These are phyloP conservation scores for Galago senegalensis DNA, from an alignment of 2,797 vertebrate genomes.

Conservation along the genomic window DNA sequence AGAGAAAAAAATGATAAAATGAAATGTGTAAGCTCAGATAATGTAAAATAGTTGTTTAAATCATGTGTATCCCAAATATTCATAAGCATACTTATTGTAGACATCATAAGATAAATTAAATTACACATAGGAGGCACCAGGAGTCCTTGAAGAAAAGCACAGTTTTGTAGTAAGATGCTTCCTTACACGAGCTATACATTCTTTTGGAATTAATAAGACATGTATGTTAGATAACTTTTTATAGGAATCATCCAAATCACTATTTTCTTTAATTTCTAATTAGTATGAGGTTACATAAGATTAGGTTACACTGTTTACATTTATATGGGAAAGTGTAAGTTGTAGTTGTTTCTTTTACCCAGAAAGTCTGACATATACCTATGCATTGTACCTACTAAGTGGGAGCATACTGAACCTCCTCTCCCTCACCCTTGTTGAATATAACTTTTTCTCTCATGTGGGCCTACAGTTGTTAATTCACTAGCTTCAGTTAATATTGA, in stretches of 20 bases:
- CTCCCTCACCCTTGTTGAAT: no score
- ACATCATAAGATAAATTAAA: neutral
- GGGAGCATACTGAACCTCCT: no score
- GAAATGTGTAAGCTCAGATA: neutral
- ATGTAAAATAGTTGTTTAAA: neutral
- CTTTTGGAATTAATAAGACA: neutral
- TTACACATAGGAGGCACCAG: neutral
- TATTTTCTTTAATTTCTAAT: neutral
- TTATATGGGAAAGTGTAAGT: no score
- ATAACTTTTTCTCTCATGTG: no score
- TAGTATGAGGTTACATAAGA: no score
- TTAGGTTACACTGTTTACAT: no score
- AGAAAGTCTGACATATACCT: no score
- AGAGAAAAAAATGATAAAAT: neutral
- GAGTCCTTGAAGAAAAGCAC: neutral
- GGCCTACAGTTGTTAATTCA: no score
- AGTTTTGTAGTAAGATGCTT: neutral
- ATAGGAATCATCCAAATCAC: neutral
- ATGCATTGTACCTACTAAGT: no score
- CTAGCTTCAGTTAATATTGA: no score
- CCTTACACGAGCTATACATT: neutral
- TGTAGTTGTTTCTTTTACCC: no score
- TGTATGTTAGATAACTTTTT: neutral
- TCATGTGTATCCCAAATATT: neutral
- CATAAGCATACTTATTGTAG: neutral